These are phyloP conservation scores for Propithecus coquereli DNA, from an alignment of 2,113 vertebrate species.

Conservation along the genomic window DNA sequence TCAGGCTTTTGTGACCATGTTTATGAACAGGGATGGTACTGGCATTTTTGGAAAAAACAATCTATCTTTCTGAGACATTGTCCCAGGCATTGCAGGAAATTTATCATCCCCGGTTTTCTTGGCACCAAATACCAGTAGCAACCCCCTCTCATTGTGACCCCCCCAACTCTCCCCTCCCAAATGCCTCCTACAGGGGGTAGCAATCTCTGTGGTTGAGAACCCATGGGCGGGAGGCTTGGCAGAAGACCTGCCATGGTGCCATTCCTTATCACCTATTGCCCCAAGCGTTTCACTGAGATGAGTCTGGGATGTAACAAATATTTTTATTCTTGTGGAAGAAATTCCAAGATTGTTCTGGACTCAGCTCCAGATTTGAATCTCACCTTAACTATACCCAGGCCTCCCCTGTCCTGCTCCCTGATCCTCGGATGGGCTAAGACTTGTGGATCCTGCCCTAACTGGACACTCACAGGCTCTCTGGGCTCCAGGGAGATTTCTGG, in stretches of 20 bases:
- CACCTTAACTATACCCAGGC: background rate
- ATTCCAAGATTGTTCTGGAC: background rate
- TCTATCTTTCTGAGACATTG: background rate
- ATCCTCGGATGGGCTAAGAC: background rate
- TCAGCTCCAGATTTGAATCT: background rate
- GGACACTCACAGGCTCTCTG: constrained; percentile 88
- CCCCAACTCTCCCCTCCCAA: background rate
- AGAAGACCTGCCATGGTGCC: background rate
- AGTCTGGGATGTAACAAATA: background rate
- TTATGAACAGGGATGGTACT: constrained; percentile 21
- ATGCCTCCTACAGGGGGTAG: background rate
- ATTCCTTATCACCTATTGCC: background rate
- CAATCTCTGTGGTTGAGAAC: background rate
- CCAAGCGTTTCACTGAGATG: background rate
- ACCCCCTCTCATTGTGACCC: background rate
- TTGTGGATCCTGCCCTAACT: fast-evolving
- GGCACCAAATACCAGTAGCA: background rate
- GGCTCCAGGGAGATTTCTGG: constrained; percentile 87
- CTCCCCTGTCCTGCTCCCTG: background rate
- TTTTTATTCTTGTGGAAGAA: constrained; percentile 1
- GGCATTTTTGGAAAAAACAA: constrained; percentile 2
- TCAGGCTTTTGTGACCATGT: background rate
- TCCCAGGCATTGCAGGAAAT: background rate
- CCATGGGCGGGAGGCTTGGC: background rate
- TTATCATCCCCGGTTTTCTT: background rate